Conservation (phyloP, 2,888 invertebrate species). For the Chrysopilus asiliformis region DNA sequence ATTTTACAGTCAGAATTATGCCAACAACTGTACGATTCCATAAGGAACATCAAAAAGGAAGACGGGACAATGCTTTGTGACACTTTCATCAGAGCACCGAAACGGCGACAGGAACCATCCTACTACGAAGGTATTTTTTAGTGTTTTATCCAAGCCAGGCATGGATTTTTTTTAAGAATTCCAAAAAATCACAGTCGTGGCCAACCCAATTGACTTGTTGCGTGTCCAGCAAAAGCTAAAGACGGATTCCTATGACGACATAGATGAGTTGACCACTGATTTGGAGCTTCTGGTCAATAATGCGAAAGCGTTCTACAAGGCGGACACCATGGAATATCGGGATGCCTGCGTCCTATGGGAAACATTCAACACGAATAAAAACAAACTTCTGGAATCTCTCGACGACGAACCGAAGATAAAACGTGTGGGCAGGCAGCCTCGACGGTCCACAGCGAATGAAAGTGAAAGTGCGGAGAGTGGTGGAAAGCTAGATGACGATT, state of each 20-base stretch:
- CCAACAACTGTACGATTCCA: constrained; percentile 84
- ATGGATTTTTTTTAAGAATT: too few species aligned
- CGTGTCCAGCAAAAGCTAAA: constrained; percentile 90
- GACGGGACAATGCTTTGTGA: constrained; percentile 86
- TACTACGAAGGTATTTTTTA: constrained; percentile 90
- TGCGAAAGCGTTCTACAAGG: constrained; percentile 90
- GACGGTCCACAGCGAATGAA: constrained; percentile 30
- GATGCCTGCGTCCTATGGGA: constrained; percentile 86
- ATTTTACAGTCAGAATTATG: constrained; percentile 64
- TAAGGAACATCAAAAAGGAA: constrained; percentile 81
- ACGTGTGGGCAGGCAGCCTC: constrained; percentile 26
- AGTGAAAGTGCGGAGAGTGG: constrained; percentile 53
- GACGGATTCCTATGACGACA: constrained; percentile 90
- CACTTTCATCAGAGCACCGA: constrained; percentile 87
- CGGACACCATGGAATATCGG: constrained; percentile 69
- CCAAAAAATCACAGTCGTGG: too few species aligned
- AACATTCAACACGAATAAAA: constrained; percentile 46
- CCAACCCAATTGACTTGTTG: constrained; percentile 88
- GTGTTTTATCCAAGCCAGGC: too few species aligned
- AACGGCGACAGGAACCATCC: constrained; percentile 79
- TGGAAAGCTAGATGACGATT: constrained; percentile 60
- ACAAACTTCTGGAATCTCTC: constrained; percentile 27
- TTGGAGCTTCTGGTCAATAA: constrained; percentile 86
- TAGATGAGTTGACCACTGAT: constrained; percentile 82
- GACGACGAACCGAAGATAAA: constrained; percentile 30